Base-by-base conservation (phyloP, 1,140 invertebrate genomes). In the Teleogryllus occipitalis region DNA sequence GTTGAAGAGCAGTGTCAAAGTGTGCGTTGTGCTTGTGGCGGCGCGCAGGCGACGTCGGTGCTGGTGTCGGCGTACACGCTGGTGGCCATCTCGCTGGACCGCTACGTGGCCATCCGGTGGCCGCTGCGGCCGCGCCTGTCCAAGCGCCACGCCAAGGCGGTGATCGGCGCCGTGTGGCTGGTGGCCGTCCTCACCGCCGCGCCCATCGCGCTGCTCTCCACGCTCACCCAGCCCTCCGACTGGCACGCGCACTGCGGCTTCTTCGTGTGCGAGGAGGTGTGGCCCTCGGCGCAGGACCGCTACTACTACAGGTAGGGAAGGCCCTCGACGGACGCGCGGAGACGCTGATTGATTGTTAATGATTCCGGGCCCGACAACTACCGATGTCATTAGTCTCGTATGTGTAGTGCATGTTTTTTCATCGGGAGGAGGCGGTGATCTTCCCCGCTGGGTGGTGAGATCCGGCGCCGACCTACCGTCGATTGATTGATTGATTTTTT, bases 41-140 rank as follows among this genome's bases (percentile, higher is more conserved):
- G 7, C 22, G 27, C 49, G 12, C 92, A 95, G 85, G 93, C 92
- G 0, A 90, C 95, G 0, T 93, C 94, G 0, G 94, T 96, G 49
- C 89, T 96, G 76, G 93, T 96, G 18, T 94, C 92, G 83, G 93
- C 94, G 5, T 96, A 96, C 84, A 96, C 95, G 0, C 83, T 96
- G 81, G 91, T 96, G 5, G 94, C 94, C 6, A 95, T 97, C 83
- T 95, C 94, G 78, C 90, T 94, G 74, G 95, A 97, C 85, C 89
- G 95, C 12, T 97, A 95, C 83, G 91, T 95, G 83, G 95, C 94
- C 18, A 97, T 97, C 79, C 93, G 97, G 87, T 94, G 94, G 87
- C 96, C 96, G 0, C 86, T 97, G 47, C 88, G 90, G 82, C 95
- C 94, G 4, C 89, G 95, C 48, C 90, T 97, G 83, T 92, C 93